Evolutionary conservation across 2,888 invertebrate genomes (phyloP), one percentile per base, ranked within the genome.

Genomic region (Pachymerium ferrugineum): DNA sequence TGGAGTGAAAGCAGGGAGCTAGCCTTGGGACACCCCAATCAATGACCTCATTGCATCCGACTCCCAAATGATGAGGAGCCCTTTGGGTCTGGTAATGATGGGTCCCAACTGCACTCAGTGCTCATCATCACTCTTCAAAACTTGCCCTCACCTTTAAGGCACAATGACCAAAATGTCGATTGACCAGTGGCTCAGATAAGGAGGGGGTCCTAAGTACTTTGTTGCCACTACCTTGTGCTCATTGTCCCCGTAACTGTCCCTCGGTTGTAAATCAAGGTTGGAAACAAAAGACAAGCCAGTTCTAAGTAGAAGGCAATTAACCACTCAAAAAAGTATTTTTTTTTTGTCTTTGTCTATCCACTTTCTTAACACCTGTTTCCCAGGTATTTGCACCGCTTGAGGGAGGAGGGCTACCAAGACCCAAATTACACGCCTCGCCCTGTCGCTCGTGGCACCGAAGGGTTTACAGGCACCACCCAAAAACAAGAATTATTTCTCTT

Each of bases 361-460:
- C 19, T 54, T 54, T 54, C 47, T 54, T 54, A 54, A 54, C 47
- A 54, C 47, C 47, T 54, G 47, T 54, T 54, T 54, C 47, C 47
- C 47, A 54, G 47, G 47, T 54, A 54, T 54, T 54, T 54, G 47
- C 47, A 54, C 19, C 47, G 47, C 47, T 54, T 54, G 1, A 54
- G 47, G 47, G 47, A 54, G 47, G 47, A 54, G 47, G 47, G 47
- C 47, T 54, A 54, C 47, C 47, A 54, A 54, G 47, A 54, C 47
- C 47, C 47, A 54, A 54, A 54, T 54, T 54, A 54, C 47, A 54
- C 47, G 47, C 47, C 47, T 54, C 47, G 47, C 47, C 47, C 47
- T 54, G 47, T 54, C 47, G 47, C 47, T 54, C 47, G 47, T 54
- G 47, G 47, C 47, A 22, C 1, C 47, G 22, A 54, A 54, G 47